Evolutionary conservation across 2,797 vertebrate genomes (phyloP), one percentile per base, ranked within the genome.

Genomic region (Phrynocephalus guinanensis): DNA sequence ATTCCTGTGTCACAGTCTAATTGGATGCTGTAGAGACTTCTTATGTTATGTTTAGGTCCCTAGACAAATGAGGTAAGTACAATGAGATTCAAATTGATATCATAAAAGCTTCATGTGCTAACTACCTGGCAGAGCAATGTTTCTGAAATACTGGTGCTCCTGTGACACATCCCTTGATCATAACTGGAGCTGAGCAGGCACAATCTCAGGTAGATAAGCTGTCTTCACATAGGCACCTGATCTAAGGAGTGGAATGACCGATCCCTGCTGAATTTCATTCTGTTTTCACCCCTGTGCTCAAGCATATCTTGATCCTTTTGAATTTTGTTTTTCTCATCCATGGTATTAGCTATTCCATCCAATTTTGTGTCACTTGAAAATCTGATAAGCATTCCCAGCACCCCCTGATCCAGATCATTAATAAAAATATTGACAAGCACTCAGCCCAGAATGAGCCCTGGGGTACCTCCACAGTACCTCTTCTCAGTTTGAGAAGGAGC

Each of bases 1-100:
- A 79, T 33, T 83, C 79, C 0, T 0, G n/a, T 30, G 85, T 72
- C 44, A 76, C 88, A 90, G 80, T 85, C 85, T 93, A 95, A 93
- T 7, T 94, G 89, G 87, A 91, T 86, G 83, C 70, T 83, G 52
- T 8, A 85, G 87, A 77, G 38, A 87, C 91, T 44, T 87, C 88
- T 78, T 77, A 83, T 89, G 63, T 68, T 89, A 93, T 86, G 86
- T 76, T 52, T 5, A n/a, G 52, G 30, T 89, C 79, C 85, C 67
- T 84, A 48, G 48, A 60, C 80, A 56, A 82, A 0, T 86, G 84
- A 56, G 81, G 75, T 48, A 90, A 70, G 33, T 90, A n/a, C 82
- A 89, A 92, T 88, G 15, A 63, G 60, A 63, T 63, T 15, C 60
- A 63, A 63, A 63, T 63, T 5, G 60, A 5, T 30, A 2, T 60